Evolutionary conservation across 2,888 invertebrate genomes (phyloP).

Genomic region (Napeogenes inachia): DNA sequence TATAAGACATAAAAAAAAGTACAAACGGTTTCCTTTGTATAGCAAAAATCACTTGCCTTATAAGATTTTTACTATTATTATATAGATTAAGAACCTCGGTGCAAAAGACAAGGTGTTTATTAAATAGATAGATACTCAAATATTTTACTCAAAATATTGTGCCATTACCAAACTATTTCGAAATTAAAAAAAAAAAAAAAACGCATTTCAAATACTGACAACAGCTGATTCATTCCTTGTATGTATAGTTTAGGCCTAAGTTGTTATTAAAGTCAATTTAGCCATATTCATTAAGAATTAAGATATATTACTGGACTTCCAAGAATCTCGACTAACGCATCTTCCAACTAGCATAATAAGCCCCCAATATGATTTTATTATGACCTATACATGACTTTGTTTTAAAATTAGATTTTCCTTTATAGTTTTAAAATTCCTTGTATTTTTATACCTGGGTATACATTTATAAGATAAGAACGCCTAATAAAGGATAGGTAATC

Average conservation of each 20-base stretch:
- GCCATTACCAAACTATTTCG: conserved; percentile 43
- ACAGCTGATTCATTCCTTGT: conserved; percentile 24
- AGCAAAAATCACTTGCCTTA: conserved; percentile 24
- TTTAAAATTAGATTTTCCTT: conserved; percentile 1
- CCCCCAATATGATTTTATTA: conserved; percentile 34
- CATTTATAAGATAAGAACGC: too few species aligned
- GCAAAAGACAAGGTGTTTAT: conserved; percentile 39
- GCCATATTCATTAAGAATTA: conserved; percentile 43
- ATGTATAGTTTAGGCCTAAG: conserved; percentile 19
- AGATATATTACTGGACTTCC: conserved; percentile 33
- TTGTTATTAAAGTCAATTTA: conserved; percentile 42
- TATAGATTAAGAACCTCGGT: conserved; percentile 44
- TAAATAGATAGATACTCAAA: conserved; percentile 42
- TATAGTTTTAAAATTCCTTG: conserved; percentile 9
- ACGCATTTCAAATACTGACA: conserved; percentile 37
- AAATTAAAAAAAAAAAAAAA: conserved; percentile 34
- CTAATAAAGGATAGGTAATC: too few species aligned
- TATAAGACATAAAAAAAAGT: conserved; percentile 16
- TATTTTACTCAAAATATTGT: conserved; percentile 48
- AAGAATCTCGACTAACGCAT: conserved; percentile 35
- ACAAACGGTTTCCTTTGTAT: conserved; percentile 29
- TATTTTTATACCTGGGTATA: conserved; percentile 6
- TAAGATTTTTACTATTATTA: conserved; percentile 20
- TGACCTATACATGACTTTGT: not conserved
- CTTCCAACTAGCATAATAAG: conserved; percentile 35